Conservation (phyloP, 23 tunicate species). For the Oikopleura vanhoeffeni region DNA sequence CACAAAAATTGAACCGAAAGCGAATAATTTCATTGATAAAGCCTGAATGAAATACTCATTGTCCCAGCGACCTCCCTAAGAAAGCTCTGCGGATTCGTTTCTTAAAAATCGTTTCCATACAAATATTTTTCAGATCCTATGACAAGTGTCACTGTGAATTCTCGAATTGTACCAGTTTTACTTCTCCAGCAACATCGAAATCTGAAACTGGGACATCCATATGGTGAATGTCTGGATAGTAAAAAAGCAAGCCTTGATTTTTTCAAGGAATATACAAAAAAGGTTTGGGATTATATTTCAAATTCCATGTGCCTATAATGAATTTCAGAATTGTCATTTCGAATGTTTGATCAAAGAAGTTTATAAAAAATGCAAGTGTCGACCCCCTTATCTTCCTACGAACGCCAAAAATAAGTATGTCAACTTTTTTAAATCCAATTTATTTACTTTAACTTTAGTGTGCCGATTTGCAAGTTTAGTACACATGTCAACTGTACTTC, state of each 20-base stretch:
- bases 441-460: background rate
- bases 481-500: background rate
- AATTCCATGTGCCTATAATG: too few relatives aligned
- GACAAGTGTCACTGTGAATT: background rate
- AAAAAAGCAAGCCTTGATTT: background rate
- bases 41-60: too few relatives aligned
- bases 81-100: too few relatives aligned
- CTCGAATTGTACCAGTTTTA: background rate
- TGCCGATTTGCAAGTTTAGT: background rate
- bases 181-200: slow-evolving; percentile 5
- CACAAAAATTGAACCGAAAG: too few relatives aligned
- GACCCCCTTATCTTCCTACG: background rate
- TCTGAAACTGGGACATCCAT: background rate
- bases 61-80: too few relatives aligned
- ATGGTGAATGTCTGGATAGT: background rate
- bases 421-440: background rate
- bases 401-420: background rate
- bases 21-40: too few relatives aligned
- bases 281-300: too few relatives aligned
- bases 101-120: background rate
- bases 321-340: background rate
- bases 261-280: background rate
- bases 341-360: slow-evolving; percentile 11
- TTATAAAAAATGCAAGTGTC: background rate
- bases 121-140: background rate